Base-by-base conservation (phyloP, 30 jellyfish, hydroid and myxozoan genomes). In the Nemopilema nomurai region DNA sequence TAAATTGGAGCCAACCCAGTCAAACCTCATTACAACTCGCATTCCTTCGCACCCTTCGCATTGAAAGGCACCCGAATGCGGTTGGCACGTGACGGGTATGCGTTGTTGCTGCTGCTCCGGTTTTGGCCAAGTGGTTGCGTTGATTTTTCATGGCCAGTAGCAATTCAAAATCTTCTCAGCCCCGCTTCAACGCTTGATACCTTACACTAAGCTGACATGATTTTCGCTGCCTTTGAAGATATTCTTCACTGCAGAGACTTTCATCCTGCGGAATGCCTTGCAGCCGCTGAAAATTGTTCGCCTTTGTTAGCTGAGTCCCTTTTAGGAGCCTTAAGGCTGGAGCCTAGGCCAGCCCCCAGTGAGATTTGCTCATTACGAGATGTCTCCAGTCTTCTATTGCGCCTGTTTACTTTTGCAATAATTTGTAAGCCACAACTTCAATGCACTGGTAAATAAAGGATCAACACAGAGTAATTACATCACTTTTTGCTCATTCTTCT, bases 241-340 rank as follows among this genome's bases (percentile, higher is more conserved):
- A 23, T 71, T 71, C 18, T n/a, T n/a, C 8, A n/a, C 30, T 63
- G 30, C 20, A 24, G 81, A 71, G n/a, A 23, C 28, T 25, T 4
- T 29, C 49, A 31, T 71, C 62, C 64, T 71, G 63, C 81, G 81
- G 81, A 52, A 71, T 71, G 27, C 64, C 52, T 49, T 18, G 81
- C 57, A 41, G 57, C 57, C 57, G 13, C 57, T 41, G 57, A 41
- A 41, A 41, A 6, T 3, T 41, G 57, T 41, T 41, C 57, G 9
- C 57, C 57, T 41, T 41, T 41, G 57, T 41, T 41, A 41, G 13
- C 6, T 41, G 13, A 41, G 57, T 41, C 57, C 13, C 57, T 3
- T 41, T 41, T 13, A 41, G 57, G 6, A 41, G 57, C 57, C 57
- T 41, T 41, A 41, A 41, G 57, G 13, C 57, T 3, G 13, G 57